Evolutionary conservation across 2,888 invertebrate species (phyloP).

Genomic region (Leptinotarsa rubiginosa): DNA sequence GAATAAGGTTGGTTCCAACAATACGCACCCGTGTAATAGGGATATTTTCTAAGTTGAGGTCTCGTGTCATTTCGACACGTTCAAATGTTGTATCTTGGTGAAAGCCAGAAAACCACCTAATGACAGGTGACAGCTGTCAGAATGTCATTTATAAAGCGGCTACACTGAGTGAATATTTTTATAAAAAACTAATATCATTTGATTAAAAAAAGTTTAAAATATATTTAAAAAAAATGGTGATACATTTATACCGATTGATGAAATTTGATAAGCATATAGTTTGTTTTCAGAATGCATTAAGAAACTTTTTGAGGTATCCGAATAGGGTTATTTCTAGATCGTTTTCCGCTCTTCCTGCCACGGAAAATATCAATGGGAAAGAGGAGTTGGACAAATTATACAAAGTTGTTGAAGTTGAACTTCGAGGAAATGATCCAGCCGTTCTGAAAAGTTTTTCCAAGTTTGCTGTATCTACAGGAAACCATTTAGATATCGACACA

Average conservation of each 20-base stretch:
- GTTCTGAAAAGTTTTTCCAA: constrained; percentile 89
- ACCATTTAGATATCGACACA: constrained; percentile 82
- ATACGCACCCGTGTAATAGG: too few relatives aligned
- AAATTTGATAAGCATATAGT: not conserved
- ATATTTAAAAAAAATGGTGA: not conserved
- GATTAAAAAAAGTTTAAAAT: too few relatives aligned
- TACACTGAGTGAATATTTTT: too few relatives aligned
- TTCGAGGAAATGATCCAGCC: constrained; percentile 87
- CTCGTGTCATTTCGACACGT: too few relatives aligned
- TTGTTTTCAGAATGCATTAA: constrained; percentile 29
- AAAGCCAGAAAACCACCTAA: too few relatives aligned
- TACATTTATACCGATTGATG: not conserved
- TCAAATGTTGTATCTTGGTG: too few relatives aligned
- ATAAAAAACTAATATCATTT: too few relatives aligned
- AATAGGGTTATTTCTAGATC: constrained; percentile 17
- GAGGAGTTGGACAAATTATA: constrained; percentile 80
- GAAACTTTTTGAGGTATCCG: constrained; percentile 21
- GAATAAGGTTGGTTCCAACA: too few relatives aligned
- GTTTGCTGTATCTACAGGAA: constrained; percentile 85
- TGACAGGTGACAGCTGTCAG: too few relatives aligned
- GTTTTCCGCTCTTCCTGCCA: constrained; percentile 8
- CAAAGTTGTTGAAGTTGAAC: constrained; percentile 85
- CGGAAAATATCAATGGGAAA: constrained; percentile 1
- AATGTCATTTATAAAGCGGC: too few relatives aligned
- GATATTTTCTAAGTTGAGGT: too few relatives aligned